Base-by-base conservation (phyloP, 2,113 vertebrate species). In the Dasypus novemcinctus region DNA sequence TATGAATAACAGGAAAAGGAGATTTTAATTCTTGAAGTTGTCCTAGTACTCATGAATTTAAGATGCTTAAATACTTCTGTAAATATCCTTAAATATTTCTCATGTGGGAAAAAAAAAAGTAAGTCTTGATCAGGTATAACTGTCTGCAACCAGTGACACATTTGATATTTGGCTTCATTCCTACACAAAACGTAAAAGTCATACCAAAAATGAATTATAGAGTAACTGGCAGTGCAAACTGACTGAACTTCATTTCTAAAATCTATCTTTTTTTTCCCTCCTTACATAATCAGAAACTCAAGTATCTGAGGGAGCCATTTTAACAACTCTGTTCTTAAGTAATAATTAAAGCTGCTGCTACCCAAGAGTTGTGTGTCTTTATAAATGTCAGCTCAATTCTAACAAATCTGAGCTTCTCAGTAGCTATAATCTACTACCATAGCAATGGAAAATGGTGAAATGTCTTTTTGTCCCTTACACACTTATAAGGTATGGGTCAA, bases 231-330 rank as follows among this genome's bases (percentile, higher is more conserved):
- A 82, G 46, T 7, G 69, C 13, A 68, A 88, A 89, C 36, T 75
- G 46, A 91, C 78, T 76, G 74, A 96, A 72, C n/a, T 94, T 84
- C 79, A 74, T 66, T 91, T 96, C 41, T 84, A 23, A 94, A 91
- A 96, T 95, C 66, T 87, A 64, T 72, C 18, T 80, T 83, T 96
- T 94, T 78, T 2, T 61, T 61, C 3, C 63, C 80, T 71, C 12
- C 92, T 92, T 91, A 87, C 49, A 85, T 49, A 97, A 87, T 87
- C 85, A 95, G 92, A 96, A 75, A 15, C n/a, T 92, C 71, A 75
- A 79, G 46, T 94, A 80, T 46, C 63, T 83, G 81, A 85, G 64
- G 46, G 12, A 49, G 76, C 72, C 57, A 72, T 59, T 90, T 84
- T 71, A 88, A 38, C 94, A 94, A 76, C 52, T 95, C 80, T 87